phyloP scores from a whole-genome alignment of 2,113 vertebrate species.

The Tetraodon nigroviridis region DNA sequence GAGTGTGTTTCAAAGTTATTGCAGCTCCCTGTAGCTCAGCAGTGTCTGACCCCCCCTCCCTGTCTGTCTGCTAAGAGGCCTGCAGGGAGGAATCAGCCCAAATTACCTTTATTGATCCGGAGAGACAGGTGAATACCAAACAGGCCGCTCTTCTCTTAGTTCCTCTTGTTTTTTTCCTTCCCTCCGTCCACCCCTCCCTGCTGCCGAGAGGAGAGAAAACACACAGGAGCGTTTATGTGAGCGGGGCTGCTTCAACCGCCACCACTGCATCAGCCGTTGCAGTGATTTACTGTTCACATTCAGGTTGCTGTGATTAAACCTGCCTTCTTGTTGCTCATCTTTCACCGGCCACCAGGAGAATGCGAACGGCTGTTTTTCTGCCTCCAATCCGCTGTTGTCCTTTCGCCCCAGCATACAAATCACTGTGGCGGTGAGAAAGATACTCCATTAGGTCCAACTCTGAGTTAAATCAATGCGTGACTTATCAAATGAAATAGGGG shows the following conservation, averaged over 20 bases:
- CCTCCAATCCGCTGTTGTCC: constrained; percentile 65
- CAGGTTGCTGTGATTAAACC: constrained; percentile 56
- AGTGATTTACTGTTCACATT: constrained; percentile 57
- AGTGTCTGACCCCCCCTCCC: constrained; percentile 67
- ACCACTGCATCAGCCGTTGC: constrained; percentile 38
- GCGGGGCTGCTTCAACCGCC: constrained; percentile 19
- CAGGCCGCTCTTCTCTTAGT: constrained; percentile 51
- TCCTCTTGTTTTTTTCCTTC: constrained; percentile 19
- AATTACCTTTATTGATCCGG: constrained; percentile 77
- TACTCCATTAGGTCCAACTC: constrained; percentile 75
- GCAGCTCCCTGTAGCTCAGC: constrained; percentile 69
- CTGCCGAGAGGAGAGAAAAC: constrained; percentile 17
- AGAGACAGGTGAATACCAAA: constrained; percentile 77
- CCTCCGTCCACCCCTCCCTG: constrained; percentile 41
- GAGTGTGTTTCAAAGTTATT: constrained; percentile 73
- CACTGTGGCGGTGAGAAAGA: constrained; percentile 65
- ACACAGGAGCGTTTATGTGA: constrained; percentile 26
- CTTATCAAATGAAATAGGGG: constrained; percentile 77
- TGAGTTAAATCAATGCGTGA: constrained; percentile 75
- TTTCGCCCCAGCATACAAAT: constrained; percentile 70
- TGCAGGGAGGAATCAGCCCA: constrained; percentile 74
- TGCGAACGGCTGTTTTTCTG: constrained; percentile 63
- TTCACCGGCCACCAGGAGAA: constrained; percentile 31
- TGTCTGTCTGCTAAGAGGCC: constrained; percentile 72
- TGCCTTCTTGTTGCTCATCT: constrained; percentile 50